Percentiles rank a stretch among this genome's conserved stretches.
Conservation (phyloP, 2,888 invertebrate genomes). For the Xanthostigma xanthostigma region DNA sequence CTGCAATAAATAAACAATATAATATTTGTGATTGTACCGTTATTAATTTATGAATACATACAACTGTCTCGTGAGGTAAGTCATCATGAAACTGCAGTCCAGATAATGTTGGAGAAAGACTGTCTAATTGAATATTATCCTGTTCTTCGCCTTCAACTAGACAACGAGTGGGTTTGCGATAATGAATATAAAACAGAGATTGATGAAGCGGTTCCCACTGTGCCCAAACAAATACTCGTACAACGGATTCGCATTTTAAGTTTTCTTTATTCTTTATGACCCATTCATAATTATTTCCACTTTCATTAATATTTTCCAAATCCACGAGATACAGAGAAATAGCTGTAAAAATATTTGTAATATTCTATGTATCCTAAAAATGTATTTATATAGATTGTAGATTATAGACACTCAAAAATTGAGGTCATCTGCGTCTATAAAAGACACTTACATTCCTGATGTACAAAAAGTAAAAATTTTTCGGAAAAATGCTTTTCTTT, state of each 20-base stretch:
- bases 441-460: slow-evolving; percentile 54
- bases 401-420: too few relatives aligned
- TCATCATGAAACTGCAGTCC: slow-evolving; percentile 78
- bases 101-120: slow-evolving; percentile 57
- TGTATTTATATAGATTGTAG: neutral
- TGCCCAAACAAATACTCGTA: slow-evolving; percentile 68
- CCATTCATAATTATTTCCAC: slow-evolving; percentile 2
- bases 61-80: slow-evolving; percentile 75
- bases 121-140: slow-evolving; percentile 36
- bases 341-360: slow-evolving; percentile 13
- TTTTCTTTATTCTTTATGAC: slow-evolving; percentile 14
- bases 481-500: slow-evolving; percentile 32
- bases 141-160: slow-evolving; percentile 47
- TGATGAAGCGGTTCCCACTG: slow-evolving; percentile 72
- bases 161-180: slow-evolving; percentile 52
- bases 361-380: neutral
- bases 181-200: slow-evolving; percentile 72
- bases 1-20: slow-evolving; percentile 29
- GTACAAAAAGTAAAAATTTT: slow-evolving; percentile 57
- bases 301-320: slow-evolving; percentile 15
- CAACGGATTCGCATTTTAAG: slow-evolving; percentile 32
- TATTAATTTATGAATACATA: slow-evolving; percentile 28
- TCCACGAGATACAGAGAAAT: slow-evolving; percentile 21
- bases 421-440: too few relatives aligned
- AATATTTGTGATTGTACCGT: too few relatives aligned